Conservation (phyloP, 2,113 vertebrate species). For the Ursus arctos region DNA sequence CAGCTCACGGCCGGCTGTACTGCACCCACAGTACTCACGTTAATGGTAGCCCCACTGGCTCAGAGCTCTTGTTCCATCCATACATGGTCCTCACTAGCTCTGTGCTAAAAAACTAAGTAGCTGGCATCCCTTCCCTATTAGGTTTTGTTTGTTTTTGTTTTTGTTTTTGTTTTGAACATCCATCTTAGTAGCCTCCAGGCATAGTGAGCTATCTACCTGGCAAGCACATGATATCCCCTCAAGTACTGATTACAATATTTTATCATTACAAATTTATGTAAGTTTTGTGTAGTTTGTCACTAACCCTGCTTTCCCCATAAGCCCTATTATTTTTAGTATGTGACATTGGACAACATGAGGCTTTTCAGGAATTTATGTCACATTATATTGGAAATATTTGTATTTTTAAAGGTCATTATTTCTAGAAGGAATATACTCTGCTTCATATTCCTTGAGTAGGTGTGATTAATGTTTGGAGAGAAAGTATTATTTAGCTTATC, state of each 20-base stretch:
- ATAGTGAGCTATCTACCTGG: not conserved
- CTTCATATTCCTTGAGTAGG: conserved; percentile 43
- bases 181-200: not conserved
- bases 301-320: not conserved
- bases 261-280: conserved; percentile 17
- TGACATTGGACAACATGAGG: not conserved
- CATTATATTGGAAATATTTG: not conserved
- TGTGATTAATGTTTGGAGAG: conserved; percentile 12
- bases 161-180: not conserved
- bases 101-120: not conserved
- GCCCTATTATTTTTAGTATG: conserved; percentile 18
- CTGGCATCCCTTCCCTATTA: not conserved
- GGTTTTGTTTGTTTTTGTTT: not conserved
- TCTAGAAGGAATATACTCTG: not conserved
- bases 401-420: conserved; percentile 48
- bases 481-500: not conserved
- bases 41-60: too few relatives aligned
- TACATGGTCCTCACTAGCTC: not conserved
- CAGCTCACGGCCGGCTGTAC: not conserved
- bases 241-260: not conserved
- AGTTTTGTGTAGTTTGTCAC: conserved; percentile 13
- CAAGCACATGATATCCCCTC: not conserved
- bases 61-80: not conserved
- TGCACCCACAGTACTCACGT: rapidly evolving
- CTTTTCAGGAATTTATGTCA: conserved; percentile 25